phyloP scores from a whole-genome alignment of 2,797 vertebrate species.

The Coendou prehensilis region DNA sequence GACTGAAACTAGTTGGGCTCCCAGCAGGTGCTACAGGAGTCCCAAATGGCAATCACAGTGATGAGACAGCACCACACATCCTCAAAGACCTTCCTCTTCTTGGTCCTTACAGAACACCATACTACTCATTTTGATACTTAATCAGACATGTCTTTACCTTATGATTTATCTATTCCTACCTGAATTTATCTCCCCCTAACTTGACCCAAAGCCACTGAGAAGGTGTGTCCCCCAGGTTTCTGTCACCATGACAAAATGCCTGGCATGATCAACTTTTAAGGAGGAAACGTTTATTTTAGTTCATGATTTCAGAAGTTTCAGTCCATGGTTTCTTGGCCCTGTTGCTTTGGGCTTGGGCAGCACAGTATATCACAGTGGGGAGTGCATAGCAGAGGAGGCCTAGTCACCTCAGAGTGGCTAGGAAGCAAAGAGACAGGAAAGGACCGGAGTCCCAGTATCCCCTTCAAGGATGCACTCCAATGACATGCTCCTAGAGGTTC shows the following conservation, averaged over 20 bases:
- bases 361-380: too few relatives aligned
- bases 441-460: not conserved
- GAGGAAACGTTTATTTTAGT: not conserved
- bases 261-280: not conserved
- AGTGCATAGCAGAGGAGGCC: not conserved
- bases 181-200: not conserved
- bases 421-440: not conserved
- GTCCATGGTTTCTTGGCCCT: not conserved
- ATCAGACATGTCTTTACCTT: not conserved
- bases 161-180: not conserved
- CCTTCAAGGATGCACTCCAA: not conserved
- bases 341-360: not conserved
- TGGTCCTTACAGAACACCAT: not conserved
- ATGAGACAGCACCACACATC: not conserved
- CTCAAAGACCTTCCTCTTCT: conserved; percentile 27
- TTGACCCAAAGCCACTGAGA: not conserved
- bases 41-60: not conserved
- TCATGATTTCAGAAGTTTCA: not conserved
- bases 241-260: not conserved
- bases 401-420: not conserved
- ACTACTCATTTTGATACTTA: not conserved
- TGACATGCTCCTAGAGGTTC: not conserved
- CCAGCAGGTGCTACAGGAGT: not conserved
- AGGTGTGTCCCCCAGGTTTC: not conserved
- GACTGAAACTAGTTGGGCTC: conserved; percentile 39